Evolutionary conservation across 2,113 vertebrate species (phyloP), one percentile per base, ranked within the genome.

Genomic region (Rissa tridactyla): DNA sequence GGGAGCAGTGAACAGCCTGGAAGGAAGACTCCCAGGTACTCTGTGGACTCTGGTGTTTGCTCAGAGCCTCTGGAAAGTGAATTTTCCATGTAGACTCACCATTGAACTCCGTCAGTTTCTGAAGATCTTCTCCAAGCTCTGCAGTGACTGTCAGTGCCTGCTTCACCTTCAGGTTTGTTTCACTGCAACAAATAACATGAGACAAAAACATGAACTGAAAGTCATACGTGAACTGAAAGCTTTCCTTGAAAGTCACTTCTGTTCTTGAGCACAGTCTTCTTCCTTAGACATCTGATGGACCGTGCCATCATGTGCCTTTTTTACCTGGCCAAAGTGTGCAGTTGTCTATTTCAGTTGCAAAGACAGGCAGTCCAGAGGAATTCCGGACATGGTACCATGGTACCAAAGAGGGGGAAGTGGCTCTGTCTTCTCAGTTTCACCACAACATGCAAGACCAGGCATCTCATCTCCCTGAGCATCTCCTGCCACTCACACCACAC

Each of bases 141-240:
- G 98, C 98, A 19, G 99, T 99, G 42, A 98, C 86, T 6, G 98
- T 98, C 96, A 99, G 83, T 25, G 99, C 98, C 97, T 99, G 99
- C 82, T 99, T 99, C 96, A 99, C 99, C 96, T 99, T 99, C 95
- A 99, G 98, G 90, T 99, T 99, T 61, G 99, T 99, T 98, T 99
- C 99, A 70, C 99, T 99, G 89, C 21, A 92, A 95, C 7, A 94
- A 87, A 96, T 25, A 46, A 68, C 22, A n/a, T 2, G 8, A 86
- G 49, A 60, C 20, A 62, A 82, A 82, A 80, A 13, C 3, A 40
- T 38, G 32, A 80, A n/a, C 44, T 47, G 54, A 30, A 85, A 82
- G 25, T 71, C n/a, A 5, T 15, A 21, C 7, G 15, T 76, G 54
- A 92, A 86, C 32, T 44, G 54, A 92, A 95, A 94, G 38, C 3